phyloP scores from a whole-genome alignment of 2,888 invertebrate genomes.

The Andrena fulva region DNA sequence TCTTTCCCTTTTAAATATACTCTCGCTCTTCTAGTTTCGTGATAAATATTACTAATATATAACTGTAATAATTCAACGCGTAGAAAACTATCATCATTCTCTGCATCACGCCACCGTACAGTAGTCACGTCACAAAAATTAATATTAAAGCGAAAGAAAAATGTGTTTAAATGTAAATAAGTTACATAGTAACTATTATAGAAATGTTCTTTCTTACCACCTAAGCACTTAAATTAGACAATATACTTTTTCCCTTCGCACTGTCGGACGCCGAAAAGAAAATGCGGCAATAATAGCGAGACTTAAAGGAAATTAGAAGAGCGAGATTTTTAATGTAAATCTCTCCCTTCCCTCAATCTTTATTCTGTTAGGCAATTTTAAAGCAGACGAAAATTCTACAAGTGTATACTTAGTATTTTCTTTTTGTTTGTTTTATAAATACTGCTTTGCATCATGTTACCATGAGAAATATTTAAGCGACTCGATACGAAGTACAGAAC shows the following conservation, averaged over 20 bases:
- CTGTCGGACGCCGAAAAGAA: slow-evolving; percentile 23
- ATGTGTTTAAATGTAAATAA: slow-evolving; percentile 38
- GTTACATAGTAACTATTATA: slow-evolving; percentile 50
- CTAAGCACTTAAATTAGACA: slow-evolving; percentile 51
- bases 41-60: slow-evolving; percentile 38
- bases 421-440: slow-evolving; percentile 42
- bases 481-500: slow-evolving; percentile 45
- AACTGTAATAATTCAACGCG: slow-evolving; percentile 21
- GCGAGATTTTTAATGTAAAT: slow-evolving; percentile 49
- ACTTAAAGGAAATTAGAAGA: slow-evolving; percentile 52
- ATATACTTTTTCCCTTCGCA: slow-evolving; percentile 24
- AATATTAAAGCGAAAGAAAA: slow-evolving; percentile 28
- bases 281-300: slow-evolving; percentile 18
- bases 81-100: slow-evolving; percentile 18
- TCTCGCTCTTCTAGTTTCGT: slow-evolving; percentile 54
- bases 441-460: slow-evolving; percentile 46
- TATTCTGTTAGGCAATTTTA: slow-evolving; percentile 50
- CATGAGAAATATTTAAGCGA: slow-evolving; percentile 50
- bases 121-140: slow-evolving; percentile 22
- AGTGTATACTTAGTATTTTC: slow-evolving; percentile 37
- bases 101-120: not conserved
- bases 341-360: slow-evolving; percentile 26
- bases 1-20: slow-evolving; percentile 27
- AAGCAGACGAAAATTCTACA: slow-evolving; percentile 54
- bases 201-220: slow-evolving; percentile 40